phyloP scores from a whole-genome alignment of 2,113 vertebrate genomes.

The Neolamprologus falcicula region DNA sequence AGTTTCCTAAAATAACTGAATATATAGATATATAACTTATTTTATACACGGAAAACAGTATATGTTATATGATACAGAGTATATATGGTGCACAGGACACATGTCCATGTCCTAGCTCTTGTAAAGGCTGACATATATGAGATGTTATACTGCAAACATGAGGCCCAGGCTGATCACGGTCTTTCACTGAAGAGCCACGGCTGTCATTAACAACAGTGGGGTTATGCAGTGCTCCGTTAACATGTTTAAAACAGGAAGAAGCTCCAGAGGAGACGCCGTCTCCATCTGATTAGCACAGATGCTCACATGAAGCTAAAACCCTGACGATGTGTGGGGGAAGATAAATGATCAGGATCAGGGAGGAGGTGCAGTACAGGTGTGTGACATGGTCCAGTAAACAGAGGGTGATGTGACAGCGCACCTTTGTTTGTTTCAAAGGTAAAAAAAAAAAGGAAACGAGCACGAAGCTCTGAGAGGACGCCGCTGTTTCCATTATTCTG shows the following conservation, averaged over 20 bases:
- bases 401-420: neutral
- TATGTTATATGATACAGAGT: neutral
- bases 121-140: neutral
- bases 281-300: neutral
- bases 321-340: neutral
- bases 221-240: neutral
- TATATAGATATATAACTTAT: neutral
- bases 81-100: neutral
- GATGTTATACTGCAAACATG: neutral
- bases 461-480: neutral
- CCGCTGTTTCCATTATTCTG: neutral
- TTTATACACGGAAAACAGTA: neutral
- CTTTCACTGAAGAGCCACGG: neutral
- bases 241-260: neutral
- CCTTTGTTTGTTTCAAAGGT: neutral
- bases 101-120: neutral
- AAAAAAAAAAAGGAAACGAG: rapidly evolving
- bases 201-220: neutral
- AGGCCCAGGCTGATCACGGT: neutral
- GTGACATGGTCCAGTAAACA: neutral
- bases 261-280: neutral
- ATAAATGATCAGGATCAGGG: neutral
- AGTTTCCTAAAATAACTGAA: neutral
- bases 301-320: neutral
- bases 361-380: neutral